These are phyloP conservation scores for Drosophila stalkeri DNA, from an alignment of 2,888 invertebrate species.

Conservation along the genomic window DNA sequence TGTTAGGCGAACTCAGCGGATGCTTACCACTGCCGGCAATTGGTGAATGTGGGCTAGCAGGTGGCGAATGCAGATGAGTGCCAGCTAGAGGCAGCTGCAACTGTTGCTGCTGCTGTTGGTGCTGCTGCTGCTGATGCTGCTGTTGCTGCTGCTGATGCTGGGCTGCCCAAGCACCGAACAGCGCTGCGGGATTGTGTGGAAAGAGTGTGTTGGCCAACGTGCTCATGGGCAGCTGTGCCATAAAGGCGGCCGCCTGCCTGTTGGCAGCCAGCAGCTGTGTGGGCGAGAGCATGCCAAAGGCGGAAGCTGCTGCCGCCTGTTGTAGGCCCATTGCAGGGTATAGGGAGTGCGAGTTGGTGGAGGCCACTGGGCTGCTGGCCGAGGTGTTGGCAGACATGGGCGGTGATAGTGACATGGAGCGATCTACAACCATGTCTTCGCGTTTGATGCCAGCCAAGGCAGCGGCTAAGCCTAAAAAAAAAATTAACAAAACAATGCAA, in stretches of 20 bases:
- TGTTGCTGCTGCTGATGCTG: constrained; percentile 67
- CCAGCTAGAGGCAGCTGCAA: constrained; percentile 53
- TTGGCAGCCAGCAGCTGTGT: constrained; percentile 83
- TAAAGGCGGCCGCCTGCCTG: constrained; percentile 84
- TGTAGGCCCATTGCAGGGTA: constrained; percentile 82
- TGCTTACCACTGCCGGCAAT: constrained; percentile 66
- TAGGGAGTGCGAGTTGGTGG: constrained; percentile 52
- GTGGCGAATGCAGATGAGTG: constrained; percentile 82
- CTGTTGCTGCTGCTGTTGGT: constrained; percentile 55
- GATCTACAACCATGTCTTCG: constrained; percentile 82
- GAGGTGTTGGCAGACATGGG: constrained; percentile 84
- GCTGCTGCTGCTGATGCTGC: constrained; percentile 59
- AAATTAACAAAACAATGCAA: not conserved
- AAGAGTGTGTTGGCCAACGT: constrained; percentile 83
- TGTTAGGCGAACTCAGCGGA: constrained; percentile 69
- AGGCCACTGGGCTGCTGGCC: constrained; percentile 64
- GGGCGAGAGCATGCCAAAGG: constrained; percentile 85
- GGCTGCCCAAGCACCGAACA: constrained; percentile 83
- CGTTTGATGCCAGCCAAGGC: constrained; percentile 85
- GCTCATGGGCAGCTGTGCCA: constrained; percentile 85
- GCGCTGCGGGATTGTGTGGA: constrained; percentile 84
- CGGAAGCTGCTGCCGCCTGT: constrained; percentile 84
- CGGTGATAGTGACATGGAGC: constrained; percentile 83
- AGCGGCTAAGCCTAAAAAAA: constrained; percentile 82
- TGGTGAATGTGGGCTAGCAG: constrained; percentile 84